Evolutionary conservation across 2,797 vertebrate species (phyloP), one percentile per base, ranked within the genome.

Genomic region (Anguilla marmorata): DNA sequence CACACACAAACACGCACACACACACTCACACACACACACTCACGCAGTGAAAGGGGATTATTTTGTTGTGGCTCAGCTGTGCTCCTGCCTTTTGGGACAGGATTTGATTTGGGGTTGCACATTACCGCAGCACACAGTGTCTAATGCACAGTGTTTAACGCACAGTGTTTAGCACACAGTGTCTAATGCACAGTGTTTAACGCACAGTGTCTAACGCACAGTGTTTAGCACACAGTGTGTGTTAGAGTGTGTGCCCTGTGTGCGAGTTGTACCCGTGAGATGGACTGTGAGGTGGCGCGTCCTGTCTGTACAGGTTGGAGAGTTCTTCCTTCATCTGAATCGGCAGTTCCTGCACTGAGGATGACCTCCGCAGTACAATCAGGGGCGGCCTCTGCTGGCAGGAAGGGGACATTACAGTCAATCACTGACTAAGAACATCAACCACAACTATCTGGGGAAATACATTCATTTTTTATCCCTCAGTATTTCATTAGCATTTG

Each of bases 321-420:
- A 97, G 95, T 50, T 97, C 95, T 24, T 93, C 93, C 90, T 97
- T 97, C 88, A 96, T 96, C 91, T 97, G 89, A 1, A 91, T 92
- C 30, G 95, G 93, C 85, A 99, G 95, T 92, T 96, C 98, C 94
- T 98, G 98, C 86, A 97, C 91, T 48, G 98, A 99, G 87, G 96
- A 91, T 0, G 97, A 96, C 95, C 98, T 98, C 88, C 91, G 96
- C 91, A 96, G 94, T 92, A 98, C 97, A 93, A 95, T 94, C 92
- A 97, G 96, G 87, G 98, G 96, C 89, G 98, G 96, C 95, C 96
- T 96, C 98, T 99, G 93, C 92, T 95, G 96, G 95, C 7, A 12
- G 19, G 24, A 0, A n/a, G 19, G 60, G 3, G 4, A 24, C 19
- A 63, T 63, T 63, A n/a, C 60, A 63, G 14, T 14, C 56, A 60